phyloP scores from a whole-genome alignment of 2,113 vertebrate genomes.

The Semnornis frantzii region DNA sequence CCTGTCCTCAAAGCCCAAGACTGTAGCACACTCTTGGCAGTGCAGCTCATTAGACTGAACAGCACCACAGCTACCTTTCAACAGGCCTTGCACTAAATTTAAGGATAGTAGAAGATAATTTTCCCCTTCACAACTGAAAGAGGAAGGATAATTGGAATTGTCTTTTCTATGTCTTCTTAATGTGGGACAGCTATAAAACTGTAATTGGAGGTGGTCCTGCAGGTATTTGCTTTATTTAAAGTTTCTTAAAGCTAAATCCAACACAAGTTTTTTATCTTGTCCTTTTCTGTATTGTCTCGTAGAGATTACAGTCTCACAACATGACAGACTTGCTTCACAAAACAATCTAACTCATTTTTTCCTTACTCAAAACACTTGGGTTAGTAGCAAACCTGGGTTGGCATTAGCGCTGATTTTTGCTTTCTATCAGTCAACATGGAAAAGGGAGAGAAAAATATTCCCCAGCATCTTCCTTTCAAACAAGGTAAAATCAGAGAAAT shows the following conservation, averaged over 20 bases:
- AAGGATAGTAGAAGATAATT: not conserved
- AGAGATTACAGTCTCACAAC: not conserved
- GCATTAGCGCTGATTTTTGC: not conserved
- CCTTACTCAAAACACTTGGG: not conserved
- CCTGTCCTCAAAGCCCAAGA: not conserved
- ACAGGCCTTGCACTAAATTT: not conserved
- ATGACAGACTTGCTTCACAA: not conserved
- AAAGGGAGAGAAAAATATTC: not conserved
- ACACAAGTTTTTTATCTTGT: not conserved
- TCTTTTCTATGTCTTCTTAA: not conserved
- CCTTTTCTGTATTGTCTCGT: not conserved
- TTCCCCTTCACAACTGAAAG: not conserved
- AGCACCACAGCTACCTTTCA: constrained; percentile 13
- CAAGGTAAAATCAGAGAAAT: not conserved
- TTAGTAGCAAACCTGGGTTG: not conserved
- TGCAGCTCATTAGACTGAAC: constrained; percentile 19
- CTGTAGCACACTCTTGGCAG: not conserved
- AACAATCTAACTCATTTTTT: not conserved
- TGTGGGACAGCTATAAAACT: not conserved
- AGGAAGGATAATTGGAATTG: not conserved
- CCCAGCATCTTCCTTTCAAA: not conserved
- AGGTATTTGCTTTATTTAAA: not conserved
- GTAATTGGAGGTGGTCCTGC: not conserved
- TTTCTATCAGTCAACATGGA: not conserved
- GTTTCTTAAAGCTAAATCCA: not conserved